These are phyloP conservation scores for Tenualosa ilisha DNA, from an alignment of 2,797 vertebrate genomes.

Conservation along the genomic window DNA sequence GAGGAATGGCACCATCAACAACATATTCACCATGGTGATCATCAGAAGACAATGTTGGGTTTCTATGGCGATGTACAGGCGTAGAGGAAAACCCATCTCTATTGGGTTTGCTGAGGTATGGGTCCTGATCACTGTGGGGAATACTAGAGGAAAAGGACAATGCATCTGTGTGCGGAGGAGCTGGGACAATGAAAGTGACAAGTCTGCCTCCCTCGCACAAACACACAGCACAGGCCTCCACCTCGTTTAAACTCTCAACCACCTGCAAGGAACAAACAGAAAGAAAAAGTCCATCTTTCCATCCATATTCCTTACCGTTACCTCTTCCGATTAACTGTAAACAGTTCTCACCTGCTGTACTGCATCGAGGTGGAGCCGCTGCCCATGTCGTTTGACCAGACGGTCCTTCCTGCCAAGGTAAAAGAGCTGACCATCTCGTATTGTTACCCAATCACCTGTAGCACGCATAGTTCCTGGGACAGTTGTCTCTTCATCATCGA, in stretches of 20 bases:
- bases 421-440: constrained; percentile 73
- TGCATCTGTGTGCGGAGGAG: not conserved
- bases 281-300: not conserved
- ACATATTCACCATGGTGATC: constrained; percentile 19
- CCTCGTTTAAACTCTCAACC: constrained; percentile 73
- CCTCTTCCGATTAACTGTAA: not conserved
- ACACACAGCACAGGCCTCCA: constrained; percentile 83
- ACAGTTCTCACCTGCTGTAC: constrained; percentile 80
- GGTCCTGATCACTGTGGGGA: not conserved
- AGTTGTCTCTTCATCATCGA: constrained; percentile 79
- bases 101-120: not conserved
- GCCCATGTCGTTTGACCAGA: constrained; percentile 89
- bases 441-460: constrained; percentile 88
- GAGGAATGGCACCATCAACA: not conserved
- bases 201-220: constrained; percentile 77
- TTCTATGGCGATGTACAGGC: not conserved
- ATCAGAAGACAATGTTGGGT: not conserved
- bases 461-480: constrained; percentile 82
- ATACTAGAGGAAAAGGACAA: not conserved
- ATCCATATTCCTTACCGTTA: not conserved
- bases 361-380: constrained; percentile 81
- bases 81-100: not conserved
- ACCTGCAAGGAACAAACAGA: constrained; percentile 51
- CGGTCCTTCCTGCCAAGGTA: constrained; percentile 89
- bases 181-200: constrained; percentile 81